Base-by-base conservation (phyloP, 2,113 vertebrate species). In the Siniperca chuatsi region DNA sequence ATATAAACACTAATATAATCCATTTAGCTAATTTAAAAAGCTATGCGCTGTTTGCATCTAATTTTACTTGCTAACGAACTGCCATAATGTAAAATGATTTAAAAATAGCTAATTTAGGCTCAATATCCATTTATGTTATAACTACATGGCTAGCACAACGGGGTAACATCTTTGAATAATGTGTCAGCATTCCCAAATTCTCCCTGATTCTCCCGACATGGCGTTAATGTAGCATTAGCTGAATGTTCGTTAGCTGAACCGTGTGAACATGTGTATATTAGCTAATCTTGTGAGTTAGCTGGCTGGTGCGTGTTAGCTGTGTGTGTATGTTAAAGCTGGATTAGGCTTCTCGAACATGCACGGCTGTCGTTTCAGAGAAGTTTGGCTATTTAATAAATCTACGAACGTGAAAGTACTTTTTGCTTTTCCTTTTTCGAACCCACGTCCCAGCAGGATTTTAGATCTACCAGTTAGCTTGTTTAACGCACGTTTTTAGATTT, bases 391-490 rank as follows among this genome's bases (percentile, higher is more conserved):
- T 72, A 60, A 44, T 29, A 44, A 46, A 50, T 84, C 62, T 77
- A 77, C 55, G 21, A 52, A 52, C 73, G 37, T 69, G 69, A 70
- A 71, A 50, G 66, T 75, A 10, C 74, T 62, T 74, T 72, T 55
- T 54, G 2, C 11, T 33, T 68, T 81, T 52, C 4, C 40, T 23
- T 33, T 15, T 50, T n/a, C n/a, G 3, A 20, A 64, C 42, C 25
- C 74, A 9, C 2, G 25, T 73, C n/a, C 55, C 50, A 72, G 29
- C 58, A 40, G 61, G 29, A 73, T 11, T 66, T 79, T 60, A 37
- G 25, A 76, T 72, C 60, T 35, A 65, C 54, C 40, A 29, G 55
- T 86, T 50, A 68, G 64, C 44, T 83, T 57, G 40, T 78, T 75
- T 40, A 46, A 25, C 50, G 6, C 9, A 21, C 4, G 7, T n/a